Conservation (phyloP, 2,888 invertebrate species). For the Gastracanthus pulcherrimus region DNA sequence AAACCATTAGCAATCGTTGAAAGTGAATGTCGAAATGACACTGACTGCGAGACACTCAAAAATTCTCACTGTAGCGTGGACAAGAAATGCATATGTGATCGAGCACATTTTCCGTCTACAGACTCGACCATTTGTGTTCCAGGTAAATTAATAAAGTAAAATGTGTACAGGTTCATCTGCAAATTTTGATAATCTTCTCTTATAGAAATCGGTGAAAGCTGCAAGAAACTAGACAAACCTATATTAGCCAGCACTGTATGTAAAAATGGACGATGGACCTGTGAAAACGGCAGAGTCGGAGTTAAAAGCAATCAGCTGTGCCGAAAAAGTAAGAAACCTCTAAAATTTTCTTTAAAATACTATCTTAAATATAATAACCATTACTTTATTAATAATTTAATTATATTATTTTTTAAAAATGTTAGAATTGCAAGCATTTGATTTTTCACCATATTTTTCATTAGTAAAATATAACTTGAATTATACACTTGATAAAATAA, state of each 20-base stretch:
- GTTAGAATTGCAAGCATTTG: not conserved
- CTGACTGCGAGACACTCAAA: conserved; percentile 62
- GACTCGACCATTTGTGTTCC: conserved; percentile 62
- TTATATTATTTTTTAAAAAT: not conserved
- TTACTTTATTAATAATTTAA: no score
- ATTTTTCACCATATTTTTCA: not conserved
- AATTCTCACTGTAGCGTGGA: conserved; percentile 62
- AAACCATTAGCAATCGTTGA: not conserved
- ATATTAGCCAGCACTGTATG: conserved; percentile 63
- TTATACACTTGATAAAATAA: no score
- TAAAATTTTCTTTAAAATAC: no score
- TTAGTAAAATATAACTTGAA: not conserved
- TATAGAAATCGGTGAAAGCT: conserved; percentile 69
- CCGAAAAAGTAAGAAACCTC: conserved; percentile 67
- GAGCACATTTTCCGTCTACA: conserved; percentile 58
- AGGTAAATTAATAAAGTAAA: conserved; percentile 60
- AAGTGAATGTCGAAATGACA: conserved; percentile 57
- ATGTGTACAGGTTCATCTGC: not conserved
- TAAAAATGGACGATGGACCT: conserved; percentile 65
- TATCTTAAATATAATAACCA: no score
- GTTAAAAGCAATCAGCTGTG: conserved; percentile 65
- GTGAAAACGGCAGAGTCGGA: conserved; percentile 59
- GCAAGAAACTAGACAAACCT: conserved; percentile 33
- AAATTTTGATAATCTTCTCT: not conserved
- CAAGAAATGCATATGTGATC: conserved; percentile 65